Percentiles rank a stretch among this genome's conserved stretches.
Evolutionary conservation across 2,888 invertebrate species (phyloP).

Genomic region (Dasysyrphus albostriatus): DNA sequence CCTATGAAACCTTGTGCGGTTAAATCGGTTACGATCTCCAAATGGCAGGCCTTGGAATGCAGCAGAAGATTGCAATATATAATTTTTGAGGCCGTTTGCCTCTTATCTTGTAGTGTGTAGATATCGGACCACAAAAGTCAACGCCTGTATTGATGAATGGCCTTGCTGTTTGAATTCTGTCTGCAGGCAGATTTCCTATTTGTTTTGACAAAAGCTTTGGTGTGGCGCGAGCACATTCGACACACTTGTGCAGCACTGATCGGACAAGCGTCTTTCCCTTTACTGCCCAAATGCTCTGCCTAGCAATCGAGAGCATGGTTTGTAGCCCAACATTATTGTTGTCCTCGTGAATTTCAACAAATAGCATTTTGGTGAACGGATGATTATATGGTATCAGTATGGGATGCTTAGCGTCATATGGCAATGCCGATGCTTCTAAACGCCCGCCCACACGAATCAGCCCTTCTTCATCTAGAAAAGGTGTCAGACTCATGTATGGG

Average conservation of each 20-base stretch:
- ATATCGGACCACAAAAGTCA: slow-evolving; percentile 25
- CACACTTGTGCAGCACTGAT: background rate
- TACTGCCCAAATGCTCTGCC: slow-evolving; percentile 7
- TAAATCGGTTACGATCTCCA: too few species aligned
- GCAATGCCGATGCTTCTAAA: background rate
- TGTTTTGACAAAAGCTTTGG: slow-evolving; percentile 2
- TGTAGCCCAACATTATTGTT: slow-evolving; percentile 13
- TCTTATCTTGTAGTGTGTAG: slow-evolving; percentile 14
- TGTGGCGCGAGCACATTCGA: background rate
- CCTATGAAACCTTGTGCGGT: too few species aligned
- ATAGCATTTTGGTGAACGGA: background rate
- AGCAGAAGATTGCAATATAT: too few species aligned
- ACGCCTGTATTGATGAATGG: slow-evolving; percentile 12
- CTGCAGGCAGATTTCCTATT: slow-evolving; percentile 20
- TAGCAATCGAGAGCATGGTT: slow-evolving; percentile 1
- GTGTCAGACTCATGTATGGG: background rate
- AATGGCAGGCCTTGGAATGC: too few species aligned
- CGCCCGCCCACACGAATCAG: background rate
- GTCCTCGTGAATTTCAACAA: background rate
- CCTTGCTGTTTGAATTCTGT: slow-evolving; percentile 14
- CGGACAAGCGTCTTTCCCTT: background rate
- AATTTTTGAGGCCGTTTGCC: slow-evolving; percentile 16
- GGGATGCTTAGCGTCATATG: background rate
- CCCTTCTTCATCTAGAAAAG: background rate
- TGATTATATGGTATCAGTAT: background rate